These are phyloP conservation scores for Arrhopalites spinosus DNA, from an alignment of 2,888 invertebrate species.

Conservation along the genomic window DNA sequence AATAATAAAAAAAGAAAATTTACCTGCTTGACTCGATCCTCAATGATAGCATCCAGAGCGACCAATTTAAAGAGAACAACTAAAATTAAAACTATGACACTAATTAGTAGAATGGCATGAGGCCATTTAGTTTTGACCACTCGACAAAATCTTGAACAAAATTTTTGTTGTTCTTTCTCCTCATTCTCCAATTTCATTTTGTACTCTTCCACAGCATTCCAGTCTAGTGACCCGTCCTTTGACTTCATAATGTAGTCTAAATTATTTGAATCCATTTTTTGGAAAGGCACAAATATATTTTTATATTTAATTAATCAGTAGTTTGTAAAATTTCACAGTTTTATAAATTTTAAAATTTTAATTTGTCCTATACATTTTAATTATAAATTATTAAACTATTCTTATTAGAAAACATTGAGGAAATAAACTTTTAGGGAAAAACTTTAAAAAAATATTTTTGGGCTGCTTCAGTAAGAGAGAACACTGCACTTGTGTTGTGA, in stretches of 20 bases:
- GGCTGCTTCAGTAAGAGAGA: no score
- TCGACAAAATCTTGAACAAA: background rate
- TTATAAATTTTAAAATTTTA: no score
- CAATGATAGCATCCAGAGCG: constrained; percentile 50
- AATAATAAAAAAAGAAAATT: background rate
- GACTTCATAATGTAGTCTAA: background rate
- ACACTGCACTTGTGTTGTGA: no score
- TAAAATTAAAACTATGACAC: constrained; percentile 42
- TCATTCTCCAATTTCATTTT: background rate
- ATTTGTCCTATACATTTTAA: no score
- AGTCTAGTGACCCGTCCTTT: background rate
- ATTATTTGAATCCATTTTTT: background rate
- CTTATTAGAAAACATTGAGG: no score
- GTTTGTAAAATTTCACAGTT: no score
- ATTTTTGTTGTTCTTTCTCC: background rate
- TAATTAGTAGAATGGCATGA: constrained; percentile 42
- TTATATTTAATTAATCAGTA: no score
- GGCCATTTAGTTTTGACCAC: constrained; percentile 39
- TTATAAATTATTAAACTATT: no score
- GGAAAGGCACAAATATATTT: background rate
- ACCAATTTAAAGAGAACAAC: constrained; percentile 52
- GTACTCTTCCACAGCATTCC: constrained; percentile 5
- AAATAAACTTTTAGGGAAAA: no score
- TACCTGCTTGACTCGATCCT: constrained; percentile 50
- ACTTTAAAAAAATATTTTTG: no score